Evolutionary conservation across 2,113 vertebrate species (phyloP).

Genomic region (Coracopsis vasa): DNA sequence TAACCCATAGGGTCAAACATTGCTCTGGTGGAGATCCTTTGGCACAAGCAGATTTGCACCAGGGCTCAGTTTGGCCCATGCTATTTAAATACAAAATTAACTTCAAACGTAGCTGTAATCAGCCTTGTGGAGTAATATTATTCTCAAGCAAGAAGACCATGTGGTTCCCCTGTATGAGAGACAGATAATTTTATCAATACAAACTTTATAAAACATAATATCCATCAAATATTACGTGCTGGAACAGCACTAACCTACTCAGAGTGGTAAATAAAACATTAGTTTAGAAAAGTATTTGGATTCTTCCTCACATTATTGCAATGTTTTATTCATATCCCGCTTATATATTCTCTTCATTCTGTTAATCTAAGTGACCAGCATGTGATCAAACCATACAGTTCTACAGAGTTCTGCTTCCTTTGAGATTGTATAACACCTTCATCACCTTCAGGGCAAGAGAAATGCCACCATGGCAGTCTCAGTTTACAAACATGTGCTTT

Average conservation of each 20-base stretch:
- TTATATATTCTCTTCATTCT: conserved; percentile 40
- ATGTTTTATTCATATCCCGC: conserved; percentile 58
- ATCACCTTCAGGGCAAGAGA: neutral
- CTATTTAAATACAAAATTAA: conserved; percentile 4
- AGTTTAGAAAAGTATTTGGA: conserved; percentile 52
- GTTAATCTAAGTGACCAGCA: conserved; percentile 44
- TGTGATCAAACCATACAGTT: neutral
- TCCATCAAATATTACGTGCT: conserved; percentile 36
- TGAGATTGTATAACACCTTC: neutral
- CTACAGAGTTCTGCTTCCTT: neutral
- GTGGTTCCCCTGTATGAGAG: neutral
- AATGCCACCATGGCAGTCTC: neutral
- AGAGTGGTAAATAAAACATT: conserved; percentile 66
- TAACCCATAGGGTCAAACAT: conserved; percentile 55
- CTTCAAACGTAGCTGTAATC: conserved; percentile 9
- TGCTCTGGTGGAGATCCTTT: conserved; percentile 21
- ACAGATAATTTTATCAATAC: conserved; percentile 31
- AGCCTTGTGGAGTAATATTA: neutral
- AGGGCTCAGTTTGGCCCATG: neutral
- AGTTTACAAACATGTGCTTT: neutral
- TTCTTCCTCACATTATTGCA: conserved; percentile 44
- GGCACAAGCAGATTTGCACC: conserved; percentile 9
- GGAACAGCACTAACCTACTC: conserved; percentile 44
- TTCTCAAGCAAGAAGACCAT: neutral
- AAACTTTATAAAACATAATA: conserved; percentile 54